These are phyloP conservation scores for Calyptomena viridis DNA, from an alignment of 2,113 vertebrate species.

Conservation along the genomic window DNA sequence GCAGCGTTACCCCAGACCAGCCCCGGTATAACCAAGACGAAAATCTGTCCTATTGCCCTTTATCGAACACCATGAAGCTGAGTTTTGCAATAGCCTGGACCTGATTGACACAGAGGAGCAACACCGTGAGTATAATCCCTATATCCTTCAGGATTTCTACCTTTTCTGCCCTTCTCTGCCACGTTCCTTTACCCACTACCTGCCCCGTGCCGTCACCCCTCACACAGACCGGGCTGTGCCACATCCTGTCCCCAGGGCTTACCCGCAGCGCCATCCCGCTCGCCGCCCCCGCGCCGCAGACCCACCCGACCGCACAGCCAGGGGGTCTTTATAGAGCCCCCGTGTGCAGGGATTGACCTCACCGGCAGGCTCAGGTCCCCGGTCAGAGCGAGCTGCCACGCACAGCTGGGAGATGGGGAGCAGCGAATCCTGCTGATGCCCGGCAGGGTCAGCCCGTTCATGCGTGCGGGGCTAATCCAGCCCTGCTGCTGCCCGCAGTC, in stretches of 20 bases:
- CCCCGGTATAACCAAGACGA: not conserved
- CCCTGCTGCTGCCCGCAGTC: rapidly evolving
- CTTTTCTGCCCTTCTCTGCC: not conserved
- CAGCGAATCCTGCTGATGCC: not conserved
- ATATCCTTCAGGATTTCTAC: not conserved
- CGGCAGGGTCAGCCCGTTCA: not conserved
- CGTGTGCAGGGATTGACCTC: not conserved
- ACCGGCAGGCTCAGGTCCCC: rapidly evolving
- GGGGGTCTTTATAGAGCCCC: not conserved
- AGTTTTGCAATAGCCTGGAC: not conserved
- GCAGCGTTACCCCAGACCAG: not conserved
- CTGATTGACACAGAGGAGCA: rapidly evolving
- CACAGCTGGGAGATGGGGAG: not conserved
- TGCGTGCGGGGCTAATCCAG: not conserved
- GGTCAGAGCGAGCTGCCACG: rapidly evolving
- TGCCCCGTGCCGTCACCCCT: rapidly evolving
- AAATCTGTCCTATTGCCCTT: not conserved
- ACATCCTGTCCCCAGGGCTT: not conserved
- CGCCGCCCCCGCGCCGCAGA: rapidly evolving
- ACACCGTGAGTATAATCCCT: rapidly evolving
- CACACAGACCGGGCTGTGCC: not conserved
- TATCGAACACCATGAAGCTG: rapidly evolving
- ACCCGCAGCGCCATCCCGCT: slow-evolving; percentile 32
- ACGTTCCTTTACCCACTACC: rapidly evolving
- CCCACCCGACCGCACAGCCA: rapidly evolving